phyloP scores from a whole-genome alignment of 1,140 invertebrate genomes.

The Diorhabda carinulata region DNA sequence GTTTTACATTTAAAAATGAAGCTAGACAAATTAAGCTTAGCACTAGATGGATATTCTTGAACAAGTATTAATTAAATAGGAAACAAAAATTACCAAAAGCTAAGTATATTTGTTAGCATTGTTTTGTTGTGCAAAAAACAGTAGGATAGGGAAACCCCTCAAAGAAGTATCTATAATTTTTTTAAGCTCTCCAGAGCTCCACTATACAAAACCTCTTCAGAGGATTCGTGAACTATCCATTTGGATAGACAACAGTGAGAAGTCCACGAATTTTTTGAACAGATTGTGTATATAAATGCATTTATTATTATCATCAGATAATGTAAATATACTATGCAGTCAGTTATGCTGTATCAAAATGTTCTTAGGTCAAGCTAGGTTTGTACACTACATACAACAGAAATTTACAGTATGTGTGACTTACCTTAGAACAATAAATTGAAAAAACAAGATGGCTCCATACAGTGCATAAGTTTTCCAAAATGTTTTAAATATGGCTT shows the following conservation, averaged over 20 bases:
- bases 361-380: background rate
- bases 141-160: no score
- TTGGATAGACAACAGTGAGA: no score
- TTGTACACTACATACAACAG: background rate
- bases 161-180: no score
- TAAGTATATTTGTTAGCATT: background rate
- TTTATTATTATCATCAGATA: background rate
- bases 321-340: background rate
- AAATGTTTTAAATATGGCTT: conserved; percentile 48
- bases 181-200: no score
- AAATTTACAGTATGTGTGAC: background rate
- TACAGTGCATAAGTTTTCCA: conserved; percentile 33
- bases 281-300: background rate
- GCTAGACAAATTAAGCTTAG: background rate
- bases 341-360: background rate
- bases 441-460: conserved; percentile 38
- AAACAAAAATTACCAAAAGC: background rate
- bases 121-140: background rate
- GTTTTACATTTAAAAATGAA: background rate
- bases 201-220: no score
- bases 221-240: no score
- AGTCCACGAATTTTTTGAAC: background rate
- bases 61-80: background rate
- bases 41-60: background rate
- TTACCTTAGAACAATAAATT: conserved; percentile 39